phyloP scores from a whole-genome alignment of 92 coral and sea anemone species.

The Blastomussa wellsi region DNA sequence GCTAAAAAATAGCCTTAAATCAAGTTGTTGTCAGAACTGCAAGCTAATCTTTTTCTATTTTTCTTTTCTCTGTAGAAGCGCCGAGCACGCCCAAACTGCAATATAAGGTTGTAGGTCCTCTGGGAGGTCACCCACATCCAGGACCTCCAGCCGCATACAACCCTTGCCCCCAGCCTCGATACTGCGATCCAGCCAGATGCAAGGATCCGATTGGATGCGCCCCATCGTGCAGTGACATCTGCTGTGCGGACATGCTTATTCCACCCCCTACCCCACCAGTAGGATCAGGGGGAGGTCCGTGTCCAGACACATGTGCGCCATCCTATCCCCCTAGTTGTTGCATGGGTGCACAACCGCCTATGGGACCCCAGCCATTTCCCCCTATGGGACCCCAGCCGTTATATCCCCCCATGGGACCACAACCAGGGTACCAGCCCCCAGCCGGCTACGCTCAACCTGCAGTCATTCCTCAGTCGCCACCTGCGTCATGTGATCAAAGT shows the following conservation, averaged over 20 bases:
- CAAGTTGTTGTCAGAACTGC: conserved; percentile 63
- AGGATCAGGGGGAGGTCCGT: conserved; percentile 57
- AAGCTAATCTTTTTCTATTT: conserved; percentile 63
- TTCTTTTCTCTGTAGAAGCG: conserved; percentile 35
- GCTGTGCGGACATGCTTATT: conserved; percentile 55
- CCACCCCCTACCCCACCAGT: conserved; percentile 62
- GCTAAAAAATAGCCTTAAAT: not conserved
- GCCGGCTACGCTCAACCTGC: conserved; percentile 35
- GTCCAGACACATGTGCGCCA: conserved; percentile 80
- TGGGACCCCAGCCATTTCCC: conserved; percentile 49
- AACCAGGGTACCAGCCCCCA: conserved; percentile 59
- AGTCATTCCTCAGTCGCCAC: conserved; percentile 40
- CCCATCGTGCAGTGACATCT: conserved; percentile 73
- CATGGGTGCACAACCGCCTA: conserved; percentile 44
- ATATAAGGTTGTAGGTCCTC: conserved; percentile 55
- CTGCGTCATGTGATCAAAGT: conserved; percentile 54
- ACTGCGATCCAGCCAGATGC: conserved; percentile 67
- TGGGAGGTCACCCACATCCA: conserved; percentile 88
- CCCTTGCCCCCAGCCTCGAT: conserved; percentile 72
- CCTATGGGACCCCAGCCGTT: conserved; percentile 50
- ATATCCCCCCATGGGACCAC: conserved; percentile 63
- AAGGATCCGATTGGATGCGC: conserved; percentile 73
- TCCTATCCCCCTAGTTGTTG: conserved; percentile 70
- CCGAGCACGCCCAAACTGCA: conserved; percentile 8
- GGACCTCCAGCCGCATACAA: conserved; percentile 82